Conservation (phyloP, 2,113 vertebrate genomes). For the Ifrita kowaldi region DNA sequence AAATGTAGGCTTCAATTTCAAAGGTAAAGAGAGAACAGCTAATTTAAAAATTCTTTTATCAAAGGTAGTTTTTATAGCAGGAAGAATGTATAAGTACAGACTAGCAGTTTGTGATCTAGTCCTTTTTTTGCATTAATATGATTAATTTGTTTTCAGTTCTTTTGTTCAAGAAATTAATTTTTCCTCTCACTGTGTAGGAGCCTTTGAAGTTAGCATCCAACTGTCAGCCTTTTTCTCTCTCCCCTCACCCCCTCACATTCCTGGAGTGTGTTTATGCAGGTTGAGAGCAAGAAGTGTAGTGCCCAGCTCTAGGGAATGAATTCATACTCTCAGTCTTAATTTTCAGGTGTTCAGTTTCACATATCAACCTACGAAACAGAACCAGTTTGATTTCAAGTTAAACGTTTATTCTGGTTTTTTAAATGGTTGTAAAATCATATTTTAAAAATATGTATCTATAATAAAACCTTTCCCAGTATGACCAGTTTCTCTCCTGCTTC, state of each 20-base stretch:
- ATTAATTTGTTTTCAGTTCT: slow-evolving; percentile 36
- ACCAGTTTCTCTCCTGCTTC: not conserved
- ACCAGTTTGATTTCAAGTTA: not conserved
- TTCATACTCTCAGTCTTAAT: not conserved
- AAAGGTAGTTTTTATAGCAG: not conserved
- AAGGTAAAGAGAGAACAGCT: not conserved
- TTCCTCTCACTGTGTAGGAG: not conserved
- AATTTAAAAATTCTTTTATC: not conserved
- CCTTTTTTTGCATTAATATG: slow-evolving; percentile 21
- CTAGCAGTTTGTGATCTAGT: not conserved
- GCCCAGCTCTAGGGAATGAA: slow-evolving; percentile 8
- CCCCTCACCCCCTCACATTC: not conserved
- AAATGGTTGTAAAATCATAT: not conserved
- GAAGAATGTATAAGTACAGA: not conserved
- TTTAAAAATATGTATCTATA: not conserved
- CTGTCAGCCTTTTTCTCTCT: not conserved
- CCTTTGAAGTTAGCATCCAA: slow-evolving; percentile 17
- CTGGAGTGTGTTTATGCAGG: not conserved
- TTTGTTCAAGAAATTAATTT: slow-evolving; percentile 18
- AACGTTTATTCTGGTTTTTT: not conserved
- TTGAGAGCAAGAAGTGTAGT: not conserved
- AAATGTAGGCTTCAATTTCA: not conserved
- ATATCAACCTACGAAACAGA: not conserved
- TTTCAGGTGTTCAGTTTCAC: slow-evolving; percentile 3
- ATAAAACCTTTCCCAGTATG: not conserved